Percentiles rank a stretch among this genome's conserved stretches.
Conservation (phyloP, 2,113 vertebrate species). For the Bubo bubo region DNA sequence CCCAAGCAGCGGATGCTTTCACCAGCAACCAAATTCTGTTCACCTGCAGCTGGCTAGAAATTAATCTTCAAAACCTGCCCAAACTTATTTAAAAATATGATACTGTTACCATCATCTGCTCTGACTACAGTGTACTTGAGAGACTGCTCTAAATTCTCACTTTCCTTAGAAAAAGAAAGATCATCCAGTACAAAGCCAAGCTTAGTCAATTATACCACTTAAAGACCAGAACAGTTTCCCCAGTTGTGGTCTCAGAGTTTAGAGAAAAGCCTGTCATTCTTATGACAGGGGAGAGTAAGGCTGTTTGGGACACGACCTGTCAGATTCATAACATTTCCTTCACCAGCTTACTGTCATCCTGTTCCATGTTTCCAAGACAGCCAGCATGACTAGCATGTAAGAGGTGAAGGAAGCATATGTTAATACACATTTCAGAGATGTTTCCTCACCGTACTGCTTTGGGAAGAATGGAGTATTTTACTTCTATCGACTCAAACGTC, state of each 20-base stretch:
- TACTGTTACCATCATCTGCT: background rate
- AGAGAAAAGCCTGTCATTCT: background rate
- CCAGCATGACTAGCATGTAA: background rate
- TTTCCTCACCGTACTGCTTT: background rate
- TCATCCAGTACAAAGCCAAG: background rate
- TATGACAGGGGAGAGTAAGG: accelerated
- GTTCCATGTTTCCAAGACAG: background rate
- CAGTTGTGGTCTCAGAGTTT: background rate
- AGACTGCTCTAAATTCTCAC: background rate
- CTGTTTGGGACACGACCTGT: background rate
- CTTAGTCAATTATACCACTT: background rate
- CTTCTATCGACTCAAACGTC: background rate
- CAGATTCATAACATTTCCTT: background rate
- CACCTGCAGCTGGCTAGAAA: background rate
- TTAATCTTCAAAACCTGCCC: background rate
- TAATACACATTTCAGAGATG: background rate
- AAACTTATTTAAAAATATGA: background rate
- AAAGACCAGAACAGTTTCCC: background rate
- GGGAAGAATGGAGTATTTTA: background rate
- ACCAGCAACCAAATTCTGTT: background rate
- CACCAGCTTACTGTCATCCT: background rate
- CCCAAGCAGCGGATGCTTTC: background rate
- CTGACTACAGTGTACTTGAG: background rate
- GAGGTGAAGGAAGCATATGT: background rate
- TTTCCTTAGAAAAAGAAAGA: background rate